A percentile compares a stretch with the other conserved stretches of the same genome.
Evolutionary conservation across 2,797 vertebrate genomes (phyloP).

Genomic region (Sciaenops ocellatus): DNA sequence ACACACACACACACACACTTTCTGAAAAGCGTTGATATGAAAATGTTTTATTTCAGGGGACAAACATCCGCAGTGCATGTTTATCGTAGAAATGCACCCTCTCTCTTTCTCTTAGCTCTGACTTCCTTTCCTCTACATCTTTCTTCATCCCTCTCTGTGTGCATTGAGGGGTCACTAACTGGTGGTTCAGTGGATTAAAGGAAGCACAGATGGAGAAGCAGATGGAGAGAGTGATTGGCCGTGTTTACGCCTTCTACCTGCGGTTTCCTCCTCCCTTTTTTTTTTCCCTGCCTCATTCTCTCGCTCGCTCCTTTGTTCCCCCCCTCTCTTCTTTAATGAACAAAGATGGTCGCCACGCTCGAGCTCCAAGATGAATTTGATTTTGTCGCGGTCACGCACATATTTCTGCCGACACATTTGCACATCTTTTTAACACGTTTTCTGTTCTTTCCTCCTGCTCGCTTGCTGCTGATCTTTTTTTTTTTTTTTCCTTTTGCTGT

Average conservation of each 20-base stretch:
- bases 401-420: slow-evolving; percentile 31
- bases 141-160: slow-evolving; percentile 71
- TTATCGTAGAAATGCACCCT: slow-evolving; percentile 47
- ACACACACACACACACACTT: slow-evolving; percentile 31
- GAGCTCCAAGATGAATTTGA: slow-evolving; percentile 47
- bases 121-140: slow-evolving; percentile 49
- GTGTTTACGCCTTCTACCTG: slow-evolving; percentile 87
- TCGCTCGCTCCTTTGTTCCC: slow-evolving; percentile 58
- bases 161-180: slow-evolving; percentile 84
- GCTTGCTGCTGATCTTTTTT: background rate
- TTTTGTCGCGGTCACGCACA: slow-evolving; percentile 35
- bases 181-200: slow-evolving; percentile 86
- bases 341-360: slow-evolving; percentile 58
- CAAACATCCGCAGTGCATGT: slow-evolving; percentile 59
- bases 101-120: slow-evolving; percentile 20
- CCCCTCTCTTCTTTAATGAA: slow-evolving; percentile 68
- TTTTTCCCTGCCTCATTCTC: slow-evolving; percentile 50
- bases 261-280: slow-evolving; percentile 73
- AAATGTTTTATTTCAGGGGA: slow-evolving; percentile 68
- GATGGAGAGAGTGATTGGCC: slow-evolving; percentile 88
- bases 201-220: slow-evolving; percentile 88
- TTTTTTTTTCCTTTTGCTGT: background rate
- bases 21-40: slow-evolving; percentile 65
- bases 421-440: slow-evolving; percentile 27
- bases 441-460: slow-evolving; percentile 26